A percentile compares a stretch with the other conserved stretches of the same genome.
These are phyloP conservation scores for Cydia amplana DNA, from an alignment of 1,140 invertebrate species.

Conservation along the genomic window DNA sequence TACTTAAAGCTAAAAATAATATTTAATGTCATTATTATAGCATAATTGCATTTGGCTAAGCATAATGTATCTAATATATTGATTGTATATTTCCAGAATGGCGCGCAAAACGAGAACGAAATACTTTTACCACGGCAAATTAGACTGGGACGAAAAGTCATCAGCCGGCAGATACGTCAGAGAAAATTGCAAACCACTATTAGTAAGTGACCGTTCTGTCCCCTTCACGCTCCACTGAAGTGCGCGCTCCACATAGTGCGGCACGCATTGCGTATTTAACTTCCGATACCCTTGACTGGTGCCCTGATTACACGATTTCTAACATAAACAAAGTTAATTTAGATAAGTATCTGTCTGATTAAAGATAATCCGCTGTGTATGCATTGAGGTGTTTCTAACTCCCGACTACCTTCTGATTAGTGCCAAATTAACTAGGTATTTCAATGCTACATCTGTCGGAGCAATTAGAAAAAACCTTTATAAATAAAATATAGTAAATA, in stretches of 20 bases:
- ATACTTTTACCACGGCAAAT: constrained; percentile 96
- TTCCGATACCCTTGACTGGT: constrained; percentile 10
- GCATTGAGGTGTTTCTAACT: neutral
- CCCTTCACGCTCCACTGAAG: neutral
- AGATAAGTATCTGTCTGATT: neutral
- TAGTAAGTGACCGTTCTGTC: constrained; percentile 83
- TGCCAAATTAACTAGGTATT: neutral
- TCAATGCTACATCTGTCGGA: neutral
- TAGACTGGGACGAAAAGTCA: constrained; percentile 97
- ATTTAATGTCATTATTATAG: no score
- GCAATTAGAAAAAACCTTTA: no score
- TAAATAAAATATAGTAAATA: no score
- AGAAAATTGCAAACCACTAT: constrained; percentile 97
- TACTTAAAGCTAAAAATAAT: no score
- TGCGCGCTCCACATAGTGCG: neutral
- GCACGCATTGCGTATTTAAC: constrained; percentile 5
- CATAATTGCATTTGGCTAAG: no score
- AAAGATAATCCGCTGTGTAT: neutral
- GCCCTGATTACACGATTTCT: neutral
- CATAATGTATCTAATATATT: constrained; percentile 5
- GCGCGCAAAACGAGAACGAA: constrained; percentile 98
- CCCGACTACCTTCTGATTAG: neutral
- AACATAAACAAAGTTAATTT: constrained; percentile 1
- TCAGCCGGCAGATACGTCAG: constrained; percentile 97
- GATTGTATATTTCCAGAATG: constrained; percentile 83